A percentile compares a stretch with the other conserved stretches of the same genome.
Evolutionary conservation across 2,888 invertebrate genomes (phyloP).

Genomic region (Tanytarsus gracilentus): DNA sequence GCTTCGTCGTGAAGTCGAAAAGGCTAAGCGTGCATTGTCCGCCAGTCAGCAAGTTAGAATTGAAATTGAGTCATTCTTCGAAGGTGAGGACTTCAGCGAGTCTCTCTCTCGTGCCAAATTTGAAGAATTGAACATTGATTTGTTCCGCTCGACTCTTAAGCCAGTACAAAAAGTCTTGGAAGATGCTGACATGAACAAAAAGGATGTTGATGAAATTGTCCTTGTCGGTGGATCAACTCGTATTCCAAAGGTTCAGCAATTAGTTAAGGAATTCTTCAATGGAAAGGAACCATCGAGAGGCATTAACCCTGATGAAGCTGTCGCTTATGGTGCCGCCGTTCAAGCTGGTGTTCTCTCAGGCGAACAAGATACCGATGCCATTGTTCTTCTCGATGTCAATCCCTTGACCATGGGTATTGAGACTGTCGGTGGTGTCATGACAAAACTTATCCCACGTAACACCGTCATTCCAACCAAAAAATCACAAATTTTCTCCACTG

Average conservation of each 20-base stretch:
- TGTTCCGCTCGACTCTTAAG: slow-evolving; percentile 84
- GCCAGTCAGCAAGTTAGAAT: slow-evolving; percentile 89
- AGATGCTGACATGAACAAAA: slow-evolving; percentile 98
- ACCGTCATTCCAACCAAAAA: slow-evolving; percentile 99
- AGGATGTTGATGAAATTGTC: slow-evolving; percentile 97
- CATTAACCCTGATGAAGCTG: slow-evolving; percentile 98
- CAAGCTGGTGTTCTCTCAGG: slow-evolving; percentile 95
- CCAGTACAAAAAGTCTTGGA: slow-evolving; percentile 94
- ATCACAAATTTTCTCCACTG: slow-evolving; percentile 98
- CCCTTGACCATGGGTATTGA: slow-evolving; percentile 99
- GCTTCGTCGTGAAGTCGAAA: slow-evolving; percentile 92
- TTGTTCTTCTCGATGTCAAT: slow-evolving; percentile 94
- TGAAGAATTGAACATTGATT: slow-evolving; percentile 93
- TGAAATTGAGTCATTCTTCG: slow-evolving; percentile 97
- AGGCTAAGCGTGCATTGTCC: slow-evolving; percentile 92
- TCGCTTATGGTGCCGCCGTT: slow-evolving; percentile 96
- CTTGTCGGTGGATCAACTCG: slow-evolving; percentile 98
- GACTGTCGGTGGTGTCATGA: slow-evolving; percentile 99
- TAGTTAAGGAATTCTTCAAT: slow-evolving; percentile 90
- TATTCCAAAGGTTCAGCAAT: slow-evolving; percentile 94
- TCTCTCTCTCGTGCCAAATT: slow-evolving; percentile 97
- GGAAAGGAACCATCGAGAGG: slow-evolving; percentile 97
- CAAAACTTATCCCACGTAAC: slow-evolving; percentile 94
- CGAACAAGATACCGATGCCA: slow-evolving; percentile 93
- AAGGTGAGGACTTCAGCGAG: slow-evolving; percentile 97